These are phyloP conservation scores for Geococcyx californianus DNA, from an alignment of 2,113 vertebrate species.

Conservation along the genomic window DNA sequence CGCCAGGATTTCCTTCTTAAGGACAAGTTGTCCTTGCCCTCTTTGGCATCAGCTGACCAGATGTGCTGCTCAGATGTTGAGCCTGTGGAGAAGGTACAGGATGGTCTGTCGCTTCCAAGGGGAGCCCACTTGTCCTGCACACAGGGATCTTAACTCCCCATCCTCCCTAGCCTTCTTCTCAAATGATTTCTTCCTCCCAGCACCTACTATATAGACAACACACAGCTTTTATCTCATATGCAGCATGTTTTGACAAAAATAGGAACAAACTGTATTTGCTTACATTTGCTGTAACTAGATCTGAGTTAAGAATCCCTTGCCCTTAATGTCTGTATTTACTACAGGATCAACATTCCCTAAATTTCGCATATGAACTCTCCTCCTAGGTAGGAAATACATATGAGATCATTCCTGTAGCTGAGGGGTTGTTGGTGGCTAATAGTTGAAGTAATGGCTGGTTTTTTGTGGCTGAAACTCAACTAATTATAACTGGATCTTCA, in stretches of 20 bases:
- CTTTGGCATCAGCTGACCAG: neutral
- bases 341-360: neutral
- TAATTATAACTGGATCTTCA: neutral
- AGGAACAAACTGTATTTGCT: neutral
- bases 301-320: neutral
- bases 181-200: neutral
- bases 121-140: neutral
- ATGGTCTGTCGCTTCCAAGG: neutral
- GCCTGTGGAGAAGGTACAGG: neutral
- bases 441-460: neutral
- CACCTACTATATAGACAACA: accelerated
- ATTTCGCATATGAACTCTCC: neutral
- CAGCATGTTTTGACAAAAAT: neutral
- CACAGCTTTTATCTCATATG: neutral
- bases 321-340: neutral
- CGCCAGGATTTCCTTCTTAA: too few relatives aligned
- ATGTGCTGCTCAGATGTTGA: neutral
- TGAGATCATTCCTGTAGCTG: neutral
- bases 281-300: neutral
- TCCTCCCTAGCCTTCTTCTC: neutral
- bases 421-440: neutral
- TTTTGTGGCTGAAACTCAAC: neutral
- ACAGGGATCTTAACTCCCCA: neutral
- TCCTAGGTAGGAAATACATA: neutral
- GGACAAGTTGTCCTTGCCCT: neutral